Base-by-base conservation (phyloP, 1,140 invertebrate species). In the Eupeodes corollae region DNA sequence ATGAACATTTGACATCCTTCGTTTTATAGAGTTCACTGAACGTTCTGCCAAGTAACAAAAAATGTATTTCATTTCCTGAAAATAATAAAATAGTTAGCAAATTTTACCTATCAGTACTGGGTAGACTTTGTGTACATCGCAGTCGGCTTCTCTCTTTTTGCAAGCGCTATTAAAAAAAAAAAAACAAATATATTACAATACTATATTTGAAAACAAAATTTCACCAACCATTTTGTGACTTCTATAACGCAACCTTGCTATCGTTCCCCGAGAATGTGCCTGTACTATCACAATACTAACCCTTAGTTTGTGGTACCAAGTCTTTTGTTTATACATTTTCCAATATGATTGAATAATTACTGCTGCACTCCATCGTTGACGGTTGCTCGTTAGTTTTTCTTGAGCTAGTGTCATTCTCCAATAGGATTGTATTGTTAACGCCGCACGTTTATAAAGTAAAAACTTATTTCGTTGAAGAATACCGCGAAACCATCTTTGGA, bases 401-500 rank as follows among this genome's bases (percentile, higher is more conserved):
- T 77, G 76, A 1, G 75, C 75, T 16, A 76, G 60, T 49, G 74
- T 74, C 75, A 79, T 80, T 47, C 83, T 69, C 71, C 82, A 84
- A 55, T 80, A 82, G 1, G 79, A 76, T 72, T 95, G 91, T 60
- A 94, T 78, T 33, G 79, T 76, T 40, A 90, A 70, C 1, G 83
- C 81, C 19, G 87, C 82, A 45, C 80, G 74, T 52, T 80, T 78
- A 47, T 93, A 67, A 46, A 79, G 74, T 0, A 89, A 68, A 71
- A 88, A 96, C 50, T 81, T 76, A 48, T 82, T 70, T 34, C 89
- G 70, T 58, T 91, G 86, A 19, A 92, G 68, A 54, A 83, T 79
- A 0, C 85, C 80, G 38, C 91, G 75, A 66, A 91, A 91, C 91
- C 91, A 96, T 44, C 88, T 74, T 69, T 98, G 93, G 51, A 98